These are phyloP conservation scores for Malurus leucopterus DNA, from an alignment of 2,797 vertebrate genomes.

Conservation along the genomic window DNA sequence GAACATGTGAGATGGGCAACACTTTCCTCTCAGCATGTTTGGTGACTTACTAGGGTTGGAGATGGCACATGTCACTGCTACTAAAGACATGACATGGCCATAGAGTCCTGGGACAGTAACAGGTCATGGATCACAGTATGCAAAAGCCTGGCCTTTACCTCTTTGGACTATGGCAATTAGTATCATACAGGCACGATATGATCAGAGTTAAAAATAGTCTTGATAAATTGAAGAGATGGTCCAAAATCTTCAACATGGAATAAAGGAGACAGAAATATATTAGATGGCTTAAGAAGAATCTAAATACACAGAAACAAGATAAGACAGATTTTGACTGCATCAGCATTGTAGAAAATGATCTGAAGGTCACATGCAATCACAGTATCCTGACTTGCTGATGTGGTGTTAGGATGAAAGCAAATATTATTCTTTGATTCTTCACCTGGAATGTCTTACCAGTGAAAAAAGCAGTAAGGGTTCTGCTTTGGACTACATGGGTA, in stretches of 20 bases:
- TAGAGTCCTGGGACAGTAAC: neutral
- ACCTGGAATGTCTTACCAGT: neutral
- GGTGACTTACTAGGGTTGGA: neutral
- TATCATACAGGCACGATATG: neutral
- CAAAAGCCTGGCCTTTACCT: accelerated
- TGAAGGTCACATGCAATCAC: neutral
- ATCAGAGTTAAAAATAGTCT: neutral
- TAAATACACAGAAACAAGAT: neutral
- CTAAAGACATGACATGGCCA: neutral
- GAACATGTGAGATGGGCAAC: accelerated
- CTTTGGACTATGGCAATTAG: neutral
- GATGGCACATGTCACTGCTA: neutral
- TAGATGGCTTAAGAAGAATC: neutral
- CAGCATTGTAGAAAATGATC: neutral
- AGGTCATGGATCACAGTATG: neutral
- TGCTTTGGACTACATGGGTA: neutral
- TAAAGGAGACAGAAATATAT: neutral
- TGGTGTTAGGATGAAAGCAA: neutral
- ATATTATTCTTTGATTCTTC: neutral
- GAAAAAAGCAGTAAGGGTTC: neutral
- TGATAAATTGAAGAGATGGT: neutral
- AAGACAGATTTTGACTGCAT: neutral
- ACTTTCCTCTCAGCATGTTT: neutral
- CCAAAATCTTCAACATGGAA: neutral
- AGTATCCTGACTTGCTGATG: neutral